Conservation (phyloP, 2,113 vertebrate species). For the Meriones unguiculatus region DNA sequence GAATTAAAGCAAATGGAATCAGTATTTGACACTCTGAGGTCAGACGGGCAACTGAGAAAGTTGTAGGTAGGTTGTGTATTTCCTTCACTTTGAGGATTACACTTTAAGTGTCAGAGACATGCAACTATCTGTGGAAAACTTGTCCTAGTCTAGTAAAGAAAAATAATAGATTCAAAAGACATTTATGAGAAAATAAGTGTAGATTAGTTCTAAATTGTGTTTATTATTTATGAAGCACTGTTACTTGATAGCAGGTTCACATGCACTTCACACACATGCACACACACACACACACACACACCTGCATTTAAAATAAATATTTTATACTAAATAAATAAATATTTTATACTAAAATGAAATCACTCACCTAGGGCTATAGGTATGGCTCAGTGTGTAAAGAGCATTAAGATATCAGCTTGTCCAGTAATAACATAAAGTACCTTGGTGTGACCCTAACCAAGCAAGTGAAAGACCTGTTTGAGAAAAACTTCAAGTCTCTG, state of each 20-base stretch:
- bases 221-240: too few species aligned
- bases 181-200: too few species aligned
- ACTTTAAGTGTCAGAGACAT: slow-evolving; percentile 11
- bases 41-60: slow-evolving; percentile 18
- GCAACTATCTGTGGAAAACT: background rate
- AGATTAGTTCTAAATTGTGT: background rate
- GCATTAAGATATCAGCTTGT: background rate
- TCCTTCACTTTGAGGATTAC: slow-evolving; percentile 40
- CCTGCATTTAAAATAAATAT: too few species aligned
- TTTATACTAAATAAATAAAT: too few species aligned
- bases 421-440: too few species aligned
- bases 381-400: background rate
- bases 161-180: slow-evolving; percentile 4
- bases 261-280: background rate
- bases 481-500: too few species aligned
- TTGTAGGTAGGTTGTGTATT: slow-evolving; percentile 32
- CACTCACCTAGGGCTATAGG: background rate
- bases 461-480: too few species aligned
- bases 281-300: background rate
- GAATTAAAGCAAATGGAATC: background rate
- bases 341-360: background rate
- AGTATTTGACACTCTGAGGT: slow-evolving; percentile 6
- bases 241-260: background rate
- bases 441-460: too few species aligned
- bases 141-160: background rate